A percentile compares a stretch with the other conserved stretches of the same genome.
Evolutionary conservation across 2,888 invertebrate species (phyloP).

Genomic region (Mimumesa dahlbomi): DNA sequence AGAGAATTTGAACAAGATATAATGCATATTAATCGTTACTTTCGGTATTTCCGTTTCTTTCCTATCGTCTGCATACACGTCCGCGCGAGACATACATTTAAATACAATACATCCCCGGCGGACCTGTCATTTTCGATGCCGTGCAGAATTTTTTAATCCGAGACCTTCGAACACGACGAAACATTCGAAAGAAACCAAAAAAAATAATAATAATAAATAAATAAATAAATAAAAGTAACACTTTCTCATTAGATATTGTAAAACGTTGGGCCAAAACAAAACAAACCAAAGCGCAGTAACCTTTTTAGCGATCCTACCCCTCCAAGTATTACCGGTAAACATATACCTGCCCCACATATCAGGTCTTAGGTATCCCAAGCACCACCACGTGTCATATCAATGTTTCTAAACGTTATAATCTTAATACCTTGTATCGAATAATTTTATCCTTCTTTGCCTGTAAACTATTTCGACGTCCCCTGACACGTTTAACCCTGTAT

Average conservation of each 20-base stretch:
- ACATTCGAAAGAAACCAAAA: conserved; percentile 1
- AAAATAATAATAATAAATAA: too few species aligned
- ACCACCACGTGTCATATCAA: conserved; percentile 77
- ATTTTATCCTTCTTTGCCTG: conserved; percentile 11
- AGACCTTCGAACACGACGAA: conserved; percentile 1
- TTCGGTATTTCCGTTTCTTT: too few species aligned
- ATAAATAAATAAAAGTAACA: too few species aligned
- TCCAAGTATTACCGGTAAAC: conserved; percentile 78
- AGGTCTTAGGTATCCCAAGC: conserved; percentile 76
- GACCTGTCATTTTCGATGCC: too few species aligned
- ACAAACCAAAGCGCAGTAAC: conserved; percentile 72
- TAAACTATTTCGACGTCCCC: conserved; percentile 11
- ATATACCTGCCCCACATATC: conserved; percentile 78
- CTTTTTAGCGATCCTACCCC: conserved; percentile 71
- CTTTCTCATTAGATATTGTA: conserved; percentile 14
- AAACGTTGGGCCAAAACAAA: conserved; percentile 51
- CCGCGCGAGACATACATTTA: too few species aligned
- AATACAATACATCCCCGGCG: too few species aligned
- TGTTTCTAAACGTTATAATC: conserved; percentile 71
- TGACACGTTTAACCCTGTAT: background rate
- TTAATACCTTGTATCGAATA: conserved; percentile 26
- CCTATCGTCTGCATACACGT: too few species aligned
- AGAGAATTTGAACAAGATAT: too few species aligned
- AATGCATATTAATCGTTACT: too few species aligned
- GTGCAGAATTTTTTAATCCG: background rate